Evolutionary conservation across 2,113 vertebrate genomes (phyloP), one percentile per base, ranked within the genome.

Genomic region (Loxodonta africana): DNA sequence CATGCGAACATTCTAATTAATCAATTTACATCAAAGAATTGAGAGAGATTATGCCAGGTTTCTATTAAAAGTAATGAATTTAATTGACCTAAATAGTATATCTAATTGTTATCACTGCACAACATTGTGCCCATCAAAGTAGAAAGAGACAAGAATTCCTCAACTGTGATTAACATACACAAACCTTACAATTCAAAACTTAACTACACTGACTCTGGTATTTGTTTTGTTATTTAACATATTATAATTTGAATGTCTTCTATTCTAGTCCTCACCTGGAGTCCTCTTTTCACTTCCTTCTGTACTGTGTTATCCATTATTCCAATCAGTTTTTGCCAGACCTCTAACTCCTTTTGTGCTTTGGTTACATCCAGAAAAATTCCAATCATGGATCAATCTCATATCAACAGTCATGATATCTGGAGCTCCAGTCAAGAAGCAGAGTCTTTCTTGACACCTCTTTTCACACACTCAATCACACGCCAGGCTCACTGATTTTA

Each of bases 1-100:
- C 3, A 88, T 67, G 25, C 3, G 82, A 74, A 80, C 67, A 94
- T 67, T 88, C 30, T 48, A 91, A 74, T 74, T 41, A 63, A 67
- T 78, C n/a, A 71, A 82, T 51, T 84, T 83, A 65, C 30, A 69
- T 71, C 41, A 83, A 91, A 88, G 44, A 91, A 95, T 17, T 15
- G 5, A 80, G 12, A 51, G 6, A 83, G 1, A 92, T 20, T 78
- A 48, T 25, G 3, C 14, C 30, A 84, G 53, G 2, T 81, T 84
- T 93, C 33, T 60, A 82, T 15, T 78, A 67, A 71, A 90, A 77
- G 6, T 9, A 41, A 96, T 88, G 10, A 60, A 41, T 65, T 51
- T 71, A 51, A 21, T 71, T 83, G 14, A 85, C n/a, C 12, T 88
- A 48, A 84, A 67, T 26, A 41, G 11, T 74, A 91, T 51, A 71